Conservation (phyloP, 2,797 vertebrate genomes). For the Gymnocypris eckloni region DNA sequence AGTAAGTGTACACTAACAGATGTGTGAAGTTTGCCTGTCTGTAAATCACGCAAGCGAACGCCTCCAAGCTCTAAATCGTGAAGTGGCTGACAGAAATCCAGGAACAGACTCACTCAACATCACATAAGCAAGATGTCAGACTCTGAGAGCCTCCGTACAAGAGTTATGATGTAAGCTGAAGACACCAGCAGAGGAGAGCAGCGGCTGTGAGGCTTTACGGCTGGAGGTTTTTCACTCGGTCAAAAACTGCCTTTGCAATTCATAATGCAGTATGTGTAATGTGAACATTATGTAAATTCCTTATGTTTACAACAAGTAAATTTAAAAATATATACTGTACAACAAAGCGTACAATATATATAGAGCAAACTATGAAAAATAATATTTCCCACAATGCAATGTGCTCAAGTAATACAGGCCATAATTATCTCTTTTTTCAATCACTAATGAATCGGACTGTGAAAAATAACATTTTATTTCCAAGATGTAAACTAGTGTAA, state of each 20-base stretch:
- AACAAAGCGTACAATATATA: not conserved
- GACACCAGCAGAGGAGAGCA: not conserved
- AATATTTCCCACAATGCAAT: not conserved
- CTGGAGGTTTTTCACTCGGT: not conserved
- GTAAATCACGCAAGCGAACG: constrained; percentile 20
- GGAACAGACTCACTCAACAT: not conserved
- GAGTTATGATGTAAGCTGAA: constrained; percentile 37
- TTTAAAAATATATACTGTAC: too few species aligned
- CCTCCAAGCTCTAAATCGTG: constrained; percentile 35
- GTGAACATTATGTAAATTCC: not conserved
- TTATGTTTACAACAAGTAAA: not conserved
- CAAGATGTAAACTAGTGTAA: too few species aligned
- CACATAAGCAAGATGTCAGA: constrained; percentile 23
- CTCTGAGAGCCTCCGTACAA: not conserved
- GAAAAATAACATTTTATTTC: too few species aligned
- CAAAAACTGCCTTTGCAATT: not conserved
- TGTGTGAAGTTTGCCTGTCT: constrained; percentile 26
- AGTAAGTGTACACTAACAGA: constrained; percentile 21
- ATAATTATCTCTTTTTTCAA: too few species aligned
- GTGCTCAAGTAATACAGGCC: not conserved
- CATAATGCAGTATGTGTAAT: not conserved
- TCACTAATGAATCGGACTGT: too few species aligned
- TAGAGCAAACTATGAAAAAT: not conserved
- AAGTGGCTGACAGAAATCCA: not conserved
- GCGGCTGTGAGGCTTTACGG: not conserved